phyloP scores from a whole-genome alignment of 1,140 invertebrate genomes.

The Platyscapa corneri region DNA sequence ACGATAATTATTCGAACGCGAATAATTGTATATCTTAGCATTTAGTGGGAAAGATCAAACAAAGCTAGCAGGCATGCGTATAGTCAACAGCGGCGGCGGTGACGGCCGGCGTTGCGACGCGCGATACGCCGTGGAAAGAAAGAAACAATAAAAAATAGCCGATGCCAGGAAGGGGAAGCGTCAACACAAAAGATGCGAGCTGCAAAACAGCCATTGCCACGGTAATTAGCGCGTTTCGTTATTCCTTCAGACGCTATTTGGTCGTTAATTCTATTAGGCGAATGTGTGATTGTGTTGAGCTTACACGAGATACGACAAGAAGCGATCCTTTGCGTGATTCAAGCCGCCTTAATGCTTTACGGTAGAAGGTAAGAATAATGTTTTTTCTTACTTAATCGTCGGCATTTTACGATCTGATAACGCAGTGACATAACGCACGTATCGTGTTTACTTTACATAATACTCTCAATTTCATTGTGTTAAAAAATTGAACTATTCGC shows the following conservation, averaged over 20 bases:
- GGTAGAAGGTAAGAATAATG: too few species aligned
- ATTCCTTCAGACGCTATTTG: not conserved
- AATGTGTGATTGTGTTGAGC: not conserved
- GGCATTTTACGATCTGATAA: too few species aligned
- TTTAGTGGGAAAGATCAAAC: too few species aligned
- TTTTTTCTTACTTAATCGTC: not conserved
- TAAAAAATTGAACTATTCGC: too few species aligned
- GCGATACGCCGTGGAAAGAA: not conserved
- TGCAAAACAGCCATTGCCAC: not conserved
- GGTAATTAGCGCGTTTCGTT: not conserved
- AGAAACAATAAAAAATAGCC: not conserved
- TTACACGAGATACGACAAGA: not conserved
- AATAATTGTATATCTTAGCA: not conserved
- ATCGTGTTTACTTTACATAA: too few species aligned
- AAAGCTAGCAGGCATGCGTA: too few species aligned
- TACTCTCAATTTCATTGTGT: too few species aligned
- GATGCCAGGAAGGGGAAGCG: not conserved
- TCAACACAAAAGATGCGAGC: not conserved
- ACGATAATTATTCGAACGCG: not conserved
- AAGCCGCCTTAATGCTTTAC: not conserved
- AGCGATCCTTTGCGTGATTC: not conserved
- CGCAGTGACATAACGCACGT: too few species aligned
- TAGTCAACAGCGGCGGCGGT: too few species aligned
- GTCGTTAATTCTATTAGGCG: not conserved
- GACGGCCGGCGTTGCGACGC: too few species aligned